Evolutionary conservation across 2,888 invertebrate genomes (phyloP), one percentile per base, ranked within the genome.

Genomic region (Eubasilissa splendida): DNA sequence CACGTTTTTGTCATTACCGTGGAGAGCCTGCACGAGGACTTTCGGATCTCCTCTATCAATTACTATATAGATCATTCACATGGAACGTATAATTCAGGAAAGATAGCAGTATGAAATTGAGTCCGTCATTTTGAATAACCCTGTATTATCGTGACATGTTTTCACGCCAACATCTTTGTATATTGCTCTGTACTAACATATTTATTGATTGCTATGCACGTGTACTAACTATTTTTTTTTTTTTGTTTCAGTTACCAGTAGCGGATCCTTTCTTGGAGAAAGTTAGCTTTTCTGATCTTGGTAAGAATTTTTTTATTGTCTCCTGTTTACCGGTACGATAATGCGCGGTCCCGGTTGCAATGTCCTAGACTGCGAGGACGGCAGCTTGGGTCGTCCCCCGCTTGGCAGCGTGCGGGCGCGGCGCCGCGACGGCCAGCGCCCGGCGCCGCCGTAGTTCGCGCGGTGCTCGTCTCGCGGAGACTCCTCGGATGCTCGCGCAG

Each of bases 221-320:
- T 22, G 22, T 22, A 22, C 22, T 22, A 22, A 22, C 22, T 22
- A 22, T 22, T 5, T 58, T n/a, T 8, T 4, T 1, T 52, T 85
- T 87, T 88, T 88, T 87, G 84, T 93, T 94, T 79, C 93, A 97
- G 97, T 91, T 97, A 86, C 97, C 97, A 81, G 96, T 96, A 76
- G 96, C 95, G 75, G 97, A 97, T 90, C 97, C 97, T 70, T 97
- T 97, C 90, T 88, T 97, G 90, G 97, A 96, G 88, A 97, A 96
- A 92, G 94, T 95, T 85, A 94, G 92, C 87, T 89, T 94, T 85
- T 93, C 94, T 74, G 95, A 95, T 91, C 92, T 95, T 86, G 94
- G 94, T 95, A 88, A 94, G 94, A 42, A 68, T n/a, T 92, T 79
- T 60, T 12, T 65, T 63, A 22, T 22, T 22, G 22, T 22, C 22